Evolutionary conservation across 1,140 invertebrate genomes (phyloP).

Genomic region (Ruditapes philippinarum): DNA sequence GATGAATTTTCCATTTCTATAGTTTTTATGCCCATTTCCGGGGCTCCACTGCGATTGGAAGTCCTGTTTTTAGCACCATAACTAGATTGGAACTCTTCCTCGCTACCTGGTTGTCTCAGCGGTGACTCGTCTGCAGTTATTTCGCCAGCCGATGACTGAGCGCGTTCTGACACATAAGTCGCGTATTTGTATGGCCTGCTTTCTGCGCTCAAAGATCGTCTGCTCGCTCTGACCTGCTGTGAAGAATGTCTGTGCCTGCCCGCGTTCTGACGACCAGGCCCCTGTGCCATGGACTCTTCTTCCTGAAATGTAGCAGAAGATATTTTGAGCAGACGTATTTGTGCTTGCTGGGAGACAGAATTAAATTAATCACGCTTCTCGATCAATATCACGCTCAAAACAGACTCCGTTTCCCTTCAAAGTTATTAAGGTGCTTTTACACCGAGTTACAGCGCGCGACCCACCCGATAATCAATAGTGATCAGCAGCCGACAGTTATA

Average conservation of each 20-base stretch:
- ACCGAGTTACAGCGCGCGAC: slow-evolving; percentile 65
- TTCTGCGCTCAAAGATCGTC: slow-evolving; percentile 60
- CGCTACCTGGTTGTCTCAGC: slow-evolving; percentile 42
- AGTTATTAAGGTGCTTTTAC: slow-evolving; percentile 65
- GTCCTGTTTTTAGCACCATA: slow-evolving; percentile 73
- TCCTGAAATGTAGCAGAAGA: slow-evolving; percentile 73
- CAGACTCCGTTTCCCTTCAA: slow-evolving; percentile 60
- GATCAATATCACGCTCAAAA: slow-evolving; percentile 74
- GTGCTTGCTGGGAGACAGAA: slow-evolving; percentile 64
- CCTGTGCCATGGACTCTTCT: slow-evolving; percentile 82
- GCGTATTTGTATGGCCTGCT: slow-evolving; percentile 51
- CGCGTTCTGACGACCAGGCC: slow-evolving; percentile 74
- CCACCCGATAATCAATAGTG: slow-evolving; percentile 54
- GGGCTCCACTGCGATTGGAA: slow-evolving; percentile 71
- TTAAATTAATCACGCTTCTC: slow-evolving; percentile 76
- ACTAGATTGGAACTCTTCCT: slow-evolving; percentile 39
- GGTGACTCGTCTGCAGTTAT: slow-evolving; percentile 11
- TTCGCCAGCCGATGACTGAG: slow-evolving; percentile 47
- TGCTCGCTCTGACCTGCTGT: slow-evolving; percentile 62
- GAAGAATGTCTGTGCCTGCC: slow-evolving; percentile 59
- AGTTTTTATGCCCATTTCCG: slow-evolving; percentile 86
- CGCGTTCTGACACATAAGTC: slow-evolving; percentile 45
- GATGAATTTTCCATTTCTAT: slow-evolving; percentile 85
- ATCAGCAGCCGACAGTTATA: slow-evolving; percentile 31
- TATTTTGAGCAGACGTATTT: slow-evolving; percentile 63